Percentiles rank a stretch among this genome's conserved stretches.
phyloP scores from a whole-genome alignment of 2,888 invertebrate species.

The Amiota mariae region DNA sequence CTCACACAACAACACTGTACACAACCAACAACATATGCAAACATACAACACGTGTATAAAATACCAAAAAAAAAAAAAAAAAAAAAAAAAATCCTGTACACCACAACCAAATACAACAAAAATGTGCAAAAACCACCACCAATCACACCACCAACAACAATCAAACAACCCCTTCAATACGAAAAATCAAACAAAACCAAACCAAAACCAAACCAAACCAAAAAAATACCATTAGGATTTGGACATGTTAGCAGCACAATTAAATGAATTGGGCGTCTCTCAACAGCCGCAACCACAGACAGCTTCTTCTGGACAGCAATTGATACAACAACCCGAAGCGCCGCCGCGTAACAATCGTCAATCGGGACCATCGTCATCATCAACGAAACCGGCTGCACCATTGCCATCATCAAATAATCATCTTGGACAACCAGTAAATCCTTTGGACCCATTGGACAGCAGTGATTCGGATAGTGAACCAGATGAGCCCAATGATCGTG shows the following conservation, averaged over 20 bases:
- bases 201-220: constrained; percentile 59
- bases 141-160: constrained; percentile 38
- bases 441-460: constrained; percentile 80
- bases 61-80: constrained; percentile 47
- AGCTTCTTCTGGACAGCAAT: constrained; percentile 55
- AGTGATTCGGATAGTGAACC: constrained; percentile 89
- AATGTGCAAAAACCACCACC: constrained; percentile 46
- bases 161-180: constrained; percentile 53
- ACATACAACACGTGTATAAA: constrained; percentile 30
- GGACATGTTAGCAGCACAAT: constrained; percentile 95
- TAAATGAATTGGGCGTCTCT: constrained; percentile 91
- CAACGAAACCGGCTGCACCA: constrained; percentile 70
- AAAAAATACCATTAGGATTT: constrained; percentile 83
- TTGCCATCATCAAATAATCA: constrained; percentile 73
- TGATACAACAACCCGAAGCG: constrained; percentile 80
- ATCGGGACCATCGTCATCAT: constrained; percentile 59
- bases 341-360: constrained; percentile 80
- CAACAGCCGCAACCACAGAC: constrained; percentile 73
- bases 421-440: constrained; percentile 75
- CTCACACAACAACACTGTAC: constrained; percentile 33
- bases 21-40: constrained; percentile 14
- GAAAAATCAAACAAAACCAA: constrained; percentile 50
- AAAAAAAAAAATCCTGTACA: constrained; percentile 55
- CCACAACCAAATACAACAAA: not conserved
- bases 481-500: constrained; percentile 85